Percentiles rank a stretch among this genome's conserved stretches.
Evolutionary conservation across 2,113 vertebrate species (phyloP).

Genomic region (Spilogale gracilis): DNA sequence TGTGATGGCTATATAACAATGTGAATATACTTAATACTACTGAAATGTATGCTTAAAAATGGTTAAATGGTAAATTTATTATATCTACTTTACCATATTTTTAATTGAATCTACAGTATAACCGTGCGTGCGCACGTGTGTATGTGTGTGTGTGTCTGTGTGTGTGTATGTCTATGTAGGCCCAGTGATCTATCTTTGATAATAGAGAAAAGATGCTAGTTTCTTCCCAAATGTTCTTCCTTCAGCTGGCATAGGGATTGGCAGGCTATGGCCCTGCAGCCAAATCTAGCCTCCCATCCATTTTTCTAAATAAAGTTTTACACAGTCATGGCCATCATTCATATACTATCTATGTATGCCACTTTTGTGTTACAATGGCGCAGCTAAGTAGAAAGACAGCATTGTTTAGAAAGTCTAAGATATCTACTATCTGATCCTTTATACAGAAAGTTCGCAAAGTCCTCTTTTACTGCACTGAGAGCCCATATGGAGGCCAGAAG

Average conservation of each 20-base stretch:
- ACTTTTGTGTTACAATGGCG: neutral
- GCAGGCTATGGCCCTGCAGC: neutral
- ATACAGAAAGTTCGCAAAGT: neutral
- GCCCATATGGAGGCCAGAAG: neutral
- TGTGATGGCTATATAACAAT: neutral
- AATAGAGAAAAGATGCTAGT: neutral
- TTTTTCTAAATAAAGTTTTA: constrained; percentile 51
- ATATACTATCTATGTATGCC: neutral
- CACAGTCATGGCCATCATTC: neutral
- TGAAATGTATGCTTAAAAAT: neutral
- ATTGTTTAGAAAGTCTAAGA: neutral
- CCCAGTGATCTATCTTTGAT: neutral
- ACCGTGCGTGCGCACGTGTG: neutral
- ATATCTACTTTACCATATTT: neutral
- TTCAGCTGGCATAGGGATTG: neutral
- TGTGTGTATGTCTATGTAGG: neutral
- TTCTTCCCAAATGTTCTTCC: neutral
- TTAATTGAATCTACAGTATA: neutral
- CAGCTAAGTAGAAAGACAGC: neutral
- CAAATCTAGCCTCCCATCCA: neutral
- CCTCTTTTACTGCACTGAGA: neutral
- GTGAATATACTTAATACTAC: neutral
- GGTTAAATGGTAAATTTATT: neutral
- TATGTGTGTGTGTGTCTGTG: neutral
- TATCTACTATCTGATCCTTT: constrained; percentile 9